A percentile compares a stretch with the other conserved stretches of the same genome.
phyloP scores from a whole-genome alignment of 1,140 invertebrate genomes.

The Bombus pyrosoma region DNA sequence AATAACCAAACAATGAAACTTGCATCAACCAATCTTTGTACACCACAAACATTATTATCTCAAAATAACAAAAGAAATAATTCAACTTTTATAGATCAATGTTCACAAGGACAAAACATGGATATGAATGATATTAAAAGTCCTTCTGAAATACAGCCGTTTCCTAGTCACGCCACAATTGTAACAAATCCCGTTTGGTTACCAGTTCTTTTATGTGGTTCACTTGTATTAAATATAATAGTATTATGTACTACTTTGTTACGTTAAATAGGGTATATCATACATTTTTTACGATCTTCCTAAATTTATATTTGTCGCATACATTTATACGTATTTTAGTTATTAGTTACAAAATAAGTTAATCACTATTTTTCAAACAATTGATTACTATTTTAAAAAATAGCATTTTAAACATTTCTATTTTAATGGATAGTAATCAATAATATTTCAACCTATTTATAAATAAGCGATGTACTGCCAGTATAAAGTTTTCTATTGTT shows the following conservation, averaged over 20 bases:
- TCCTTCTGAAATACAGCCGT: conserved; percentile 36
- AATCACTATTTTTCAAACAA: conserved; percentile 14
- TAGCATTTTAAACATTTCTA: not conserved
- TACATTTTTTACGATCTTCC: not conserved
- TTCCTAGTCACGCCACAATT: conserved; percentile 59
- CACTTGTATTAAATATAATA: conserved; percentile 75
- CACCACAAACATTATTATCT: conserved; percentile 15
- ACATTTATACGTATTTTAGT: conserved; percentile 26
- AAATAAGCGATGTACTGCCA: conserved; percentile 35
- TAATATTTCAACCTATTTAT: not conserved
- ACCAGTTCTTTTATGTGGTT: conserved; percentile 73
- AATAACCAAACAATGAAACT: conserved; percentile 43
- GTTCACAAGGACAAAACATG: conserved; percentile 24
- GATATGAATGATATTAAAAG: conserved; percentile 37
- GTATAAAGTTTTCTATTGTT: conserved; percentile 14
- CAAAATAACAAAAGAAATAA: conserved; percentile 35
- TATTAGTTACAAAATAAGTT: not conserved
- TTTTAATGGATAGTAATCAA: conserved; percentile 2
- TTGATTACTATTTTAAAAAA: conserved; percentile 21
- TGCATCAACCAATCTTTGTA: conserved; percentile 24
- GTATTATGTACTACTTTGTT: conserved; percentile 75
- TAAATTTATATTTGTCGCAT: conserved; percentile 18
- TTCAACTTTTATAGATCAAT: conserved; percentile 52
- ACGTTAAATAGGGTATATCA: conserved; percentile 57
- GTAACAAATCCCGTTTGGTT: conserved; percentile 75